phyloP scores from a whole-genome alignment of 2,888 invertebrate species.

The Plagodis pulveraria region DNA sequence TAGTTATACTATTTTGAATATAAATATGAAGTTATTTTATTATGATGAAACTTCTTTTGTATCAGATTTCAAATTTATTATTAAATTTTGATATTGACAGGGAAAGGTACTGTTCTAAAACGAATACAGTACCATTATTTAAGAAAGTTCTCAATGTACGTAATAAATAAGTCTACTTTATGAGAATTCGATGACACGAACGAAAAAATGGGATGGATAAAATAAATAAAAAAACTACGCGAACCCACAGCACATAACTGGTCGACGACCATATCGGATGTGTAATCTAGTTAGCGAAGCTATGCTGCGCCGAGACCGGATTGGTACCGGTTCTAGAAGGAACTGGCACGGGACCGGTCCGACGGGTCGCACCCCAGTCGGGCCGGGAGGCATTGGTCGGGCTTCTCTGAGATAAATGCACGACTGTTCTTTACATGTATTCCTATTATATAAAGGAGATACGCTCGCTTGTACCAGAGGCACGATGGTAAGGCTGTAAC shows the following conservation, averaged over 20 bases:
- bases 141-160: too few species aligned
- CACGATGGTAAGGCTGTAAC: conserved; percentile 21
- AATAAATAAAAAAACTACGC: conserved; percentile 31
- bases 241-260: conserved; percentile 38
- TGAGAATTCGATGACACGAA: too few species aligned
- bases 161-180: too few species aligned
- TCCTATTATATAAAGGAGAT: not conserved
- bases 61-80: too few species aligned
- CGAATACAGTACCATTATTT: too few species aligned
- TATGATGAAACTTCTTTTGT: not conserved
- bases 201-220: too few species aligned
- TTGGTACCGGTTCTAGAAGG: conserved; percentile 48
- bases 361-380: conserved; percentile 31
- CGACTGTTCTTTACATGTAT: conserved; percentile 3
- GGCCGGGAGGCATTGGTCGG: conserved; percentile 33
- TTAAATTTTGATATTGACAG: too few species aligned
- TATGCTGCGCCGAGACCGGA: conserved; percentile 45
- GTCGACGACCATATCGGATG: conserved; percentile 48
- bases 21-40: not conserved
- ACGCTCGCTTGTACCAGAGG: not conserved
- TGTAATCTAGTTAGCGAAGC: conserved; percentile 69
- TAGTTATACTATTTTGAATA: not conserved
- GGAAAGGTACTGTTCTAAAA: too few species aligned
- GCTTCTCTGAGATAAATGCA: conserved; percentile 27
- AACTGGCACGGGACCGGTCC: conserved; percentile 35